Conservation (phyloP, 2,888 invertebrate species). For the Diplolepis rosae region DNA sequence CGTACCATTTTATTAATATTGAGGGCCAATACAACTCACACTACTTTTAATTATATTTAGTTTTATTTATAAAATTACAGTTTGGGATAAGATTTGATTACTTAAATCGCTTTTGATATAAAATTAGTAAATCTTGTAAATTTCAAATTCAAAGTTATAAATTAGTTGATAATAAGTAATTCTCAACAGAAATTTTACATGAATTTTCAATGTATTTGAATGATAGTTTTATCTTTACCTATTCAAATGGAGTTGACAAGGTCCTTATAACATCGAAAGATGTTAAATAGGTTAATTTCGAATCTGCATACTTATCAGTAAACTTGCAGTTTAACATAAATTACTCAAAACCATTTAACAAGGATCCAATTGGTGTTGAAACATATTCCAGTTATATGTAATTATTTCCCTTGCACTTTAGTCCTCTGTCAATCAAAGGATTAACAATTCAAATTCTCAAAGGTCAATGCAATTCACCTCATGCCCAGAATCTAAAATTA, state of each 20-base stretch:
- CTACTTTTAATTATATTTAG: too few relatives aligned
- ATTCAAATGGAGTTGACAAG: not conserved
- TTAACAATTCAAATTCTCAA: constrained; percentile 14
- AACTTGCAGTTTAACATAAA: constrained; percentile 1
- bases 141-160: too few relatives aligned
- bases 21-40: too few relatives aligned
- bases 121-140: too few relatives aligned
- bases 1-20: too few relatives aligned
- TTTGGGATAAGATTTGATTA: too few relatives aligned
- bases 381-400: not conserved
- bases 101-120: too few relatives aligned
- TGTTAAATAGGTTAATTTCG: not conserved
- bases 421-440: constrained; percentile 3
- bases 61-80: too few relatives aligned
- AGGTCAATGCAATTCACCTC: constrained; percentile 16
- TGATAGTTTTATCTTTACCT: not conserved
- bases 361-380: not conserved
- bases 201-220: not conserved
- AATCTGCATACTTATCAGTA: not conserved
- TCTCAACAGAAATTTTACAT: too few relatives aligned
- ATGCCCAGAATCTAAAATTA: not conserved
- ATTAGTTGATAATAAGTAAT: too few relatives aligned
- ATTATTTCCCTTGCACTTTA: constrained; percentile 18
- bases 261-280: not conserved
- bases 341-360: constrained; percentile 11